phyloP scores from a whole-genome alignment of 2,888 invertebrate species.

The Neoascia interrupta region DNA sequence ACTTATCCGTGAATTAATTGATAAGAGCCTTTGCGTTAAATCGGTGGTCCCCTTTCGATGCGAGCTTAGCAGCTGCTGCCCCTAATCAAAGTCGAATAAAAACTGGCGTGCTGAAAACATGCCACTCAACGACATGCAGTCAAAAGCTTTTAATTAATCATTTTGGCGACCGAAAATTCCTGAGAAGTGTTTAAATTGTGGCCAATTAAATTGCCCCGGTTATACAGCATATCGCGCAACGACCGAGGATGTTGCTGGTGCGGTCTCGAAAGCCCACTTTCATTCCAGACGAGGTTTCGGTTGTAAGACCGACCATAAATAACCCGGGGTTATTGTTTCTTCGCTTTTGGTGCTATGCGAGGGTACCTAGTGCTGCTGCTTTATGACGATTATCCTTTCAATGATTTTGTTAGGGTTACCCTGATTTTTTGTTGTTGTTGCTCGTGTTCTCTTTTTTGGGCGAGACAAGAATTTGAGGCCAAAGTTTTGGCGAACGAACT shows the following conservation, averaged over 20 bases:
- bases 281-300: constrained; percentile 10
- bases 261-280: too few species aligned
- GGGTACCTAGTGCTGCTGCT: constrained; percentile 31
- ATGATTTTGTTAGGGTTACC: constrained; percentile 58
- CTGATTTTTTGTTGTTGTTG: too few species aligned
- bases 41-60: constrained; percentile 17
- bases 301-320: constrained; percentile 52
- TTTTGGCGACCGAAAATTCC: constrained; percentile 39
- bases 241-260: too few species aligned
- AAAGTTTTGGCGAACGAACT: constrained; percentile 33
- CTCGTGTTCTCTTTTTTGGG: not conserved
- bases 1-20: constrained; percentile 38
- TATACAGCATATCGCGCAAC: too few species aligned
- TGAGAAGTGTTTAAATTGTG: constrained; percentile 36
- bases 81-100: constrained; percentile 51
- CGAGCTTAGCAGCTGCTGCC: constrained; percentile 28
- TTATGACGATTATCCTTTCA: constrained; percentile 68
- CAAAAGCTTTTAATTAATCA: constrained; percentile 57
- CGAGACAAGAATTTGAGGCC: not conserved
- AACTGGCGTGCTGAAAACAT: not conserved
- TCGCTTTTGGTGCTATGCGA: constrained; percentile 1
- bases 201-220: constrained; percentile 60
- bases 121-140: constrained; percentile 33
- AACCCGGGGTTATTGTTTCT: constrained; percentile 63
- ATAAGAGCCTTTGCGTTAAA: constrained; percentile 41